Conservation (phyloP, 1,140 invertebrate genomes). For the Neotoxoptera formosana region DNA sequence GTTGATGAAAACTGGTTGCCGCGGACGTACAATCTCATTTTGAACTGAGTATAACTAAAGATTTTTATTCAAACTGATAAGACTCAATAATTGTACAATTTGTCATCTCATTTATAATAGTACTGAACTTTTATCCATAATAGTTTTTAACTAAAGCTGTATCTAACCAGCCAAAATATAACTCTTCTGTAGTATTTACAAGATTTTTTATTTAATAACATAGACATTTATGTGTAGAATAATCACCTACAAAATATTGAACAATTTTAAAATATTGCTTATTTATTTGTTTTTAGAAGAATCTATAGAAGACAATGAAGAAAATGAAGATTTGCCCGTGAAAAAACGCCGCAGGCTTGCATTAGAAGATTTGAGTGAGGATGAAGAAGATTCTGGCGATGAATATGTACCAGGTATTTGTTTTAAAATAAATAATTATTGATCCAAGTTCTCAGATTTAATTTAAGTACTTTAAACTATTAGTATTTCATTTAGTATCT, state of each 20-base stretch:
- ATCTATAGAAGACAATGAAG: constrained; percentile 47
- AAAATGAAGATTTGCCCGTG: constrained; percentile 35
- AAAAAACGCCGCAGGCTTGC: constrained; percentile 39
- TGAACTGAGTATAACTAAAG: no score
- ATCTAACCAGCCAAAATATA: neutral
- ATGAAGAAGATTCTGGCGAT: constrained; percentile 60
- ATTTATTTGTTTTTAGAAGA: constrained; percentile 37
- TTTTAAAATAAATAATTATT: neutral
- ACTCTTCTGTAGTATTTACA: neutral
- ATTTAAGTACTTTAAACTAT: neutral
- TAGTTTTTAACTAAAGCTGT: neutral
- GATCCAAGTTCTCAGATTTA: neutral
- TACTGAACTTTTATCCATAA: neutral
- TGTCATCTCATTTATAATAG: neutral
- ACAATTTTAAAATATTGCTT: no score
- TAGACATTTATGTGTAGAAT: neutral
- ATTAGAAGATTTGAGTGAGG: constrained; percentile 43
- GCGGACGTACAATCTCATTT: no score
- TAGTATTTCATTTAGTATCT: neutral
- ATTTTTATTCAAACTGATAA: no score
- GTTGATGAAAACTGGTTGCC: no score
- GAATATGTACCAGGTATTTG: constrained; percentile 60
- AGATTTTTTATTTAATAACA: neutral
- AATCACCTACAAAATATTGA: neutral
- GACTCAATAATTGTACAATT: neutral